phyloP scores from a whole-genome alignment of 2,888 invertebrate genomes.

The Heteromyza rotundicornis region DNA sequence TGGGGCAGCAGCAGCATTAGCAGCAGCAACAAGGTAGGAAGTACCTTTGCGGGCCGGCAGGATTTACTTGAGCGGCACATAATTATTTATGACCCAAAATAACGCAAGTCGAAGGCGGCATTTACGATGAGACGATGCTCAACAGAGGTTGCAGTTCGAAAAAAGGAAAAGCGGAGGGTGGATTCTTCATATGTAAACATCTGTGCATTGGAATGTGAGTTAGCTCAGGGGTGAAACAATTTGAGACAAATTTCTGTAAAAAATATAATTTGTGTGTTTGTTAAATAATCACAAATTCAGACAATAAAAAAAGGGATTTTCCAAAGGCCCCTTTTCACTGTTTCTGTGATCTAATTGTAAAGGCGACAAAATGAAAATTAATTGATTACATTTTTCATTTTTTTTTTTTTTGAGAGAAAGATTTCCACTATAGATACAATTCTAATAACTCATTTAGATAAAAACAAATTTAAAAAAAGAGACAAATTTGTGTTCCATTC shows the following conservation, averaged over 20 bases:
- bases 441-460: slow-evolving; percentile 43
- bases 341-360: no score
- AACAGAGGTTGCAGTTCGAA: no score
- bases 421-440: slow-evolving; percentile 32
- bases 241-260: no score
- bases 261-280: background rate
- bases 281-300: background rate
- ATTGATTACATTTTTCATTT: slow-evolving; percentile 49
- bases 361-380: slow-evolving; percentile 34
- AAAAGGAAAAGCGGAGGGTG: no score
- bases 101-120: background rate
- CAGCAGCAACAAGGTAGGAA: background rate
- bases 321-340: no score
- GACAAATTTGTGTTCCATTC: background rate
- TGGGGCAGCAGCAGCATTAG: background rate
- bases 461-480: background rate
- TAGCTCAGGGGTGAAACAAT: background rate
- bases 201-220: background rate
- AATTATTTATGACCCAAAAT: slow-evolving; percentile 7
- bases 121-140: background rate
- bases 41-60: background rate
- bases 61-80: background rate
- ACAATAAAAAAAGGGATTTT: no score
- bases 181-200: background rate
- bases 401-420: no score